Evolutionary conservation across 2,888 invertebrate genomes (phyloP).

Genomic region (Macrosiphum euphorbiae): DNA sequence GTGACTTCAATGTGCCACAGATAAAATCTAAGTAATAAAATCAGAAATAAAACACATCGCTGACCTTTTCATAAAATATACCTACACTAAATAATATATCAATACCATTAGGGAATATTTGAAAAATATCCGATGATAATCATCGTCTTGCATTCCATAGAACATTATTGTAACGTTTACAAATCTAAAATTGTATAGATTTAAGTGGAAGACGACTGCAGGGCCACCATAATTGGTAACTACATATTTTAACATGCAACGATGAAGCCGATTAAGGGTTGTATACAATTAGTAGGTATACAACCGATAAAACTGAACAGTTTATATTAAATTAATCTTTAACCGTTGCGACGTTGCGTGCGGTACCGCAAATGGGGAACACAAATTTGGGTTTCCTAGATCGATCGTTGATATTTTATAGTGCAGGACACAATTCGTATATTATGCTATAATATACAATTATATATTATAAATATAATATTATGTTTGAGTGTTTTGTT

Average conservation of each 20-base stretch:
- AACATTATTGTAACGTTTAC: neutral
- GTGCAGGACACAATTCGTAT: neutral
- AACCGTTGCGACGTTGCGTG: neutral
- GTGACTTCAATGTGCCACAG: neutral
- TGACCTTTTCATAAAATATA: neutral
- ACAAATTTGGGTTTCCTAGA: neutral
- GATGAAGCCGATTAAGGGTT: neutral
- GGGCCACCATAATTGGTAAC: neutral
- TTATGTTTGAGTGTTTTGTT: neutral
- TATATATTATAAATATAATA: neutral
- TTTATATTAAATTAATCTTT: neutral
- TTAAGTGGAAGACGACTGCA: neutral
- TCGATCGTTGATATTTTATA: neutral
- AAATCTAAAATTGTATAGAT: neutral
- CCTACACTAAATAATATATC: neutral
- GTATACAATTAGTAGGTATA: neutral
- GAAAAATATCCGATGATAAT: neutral
- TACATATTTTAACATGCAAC: neutral
- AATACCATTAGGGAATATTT: neutral
- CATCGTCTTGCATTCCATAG: neutral
- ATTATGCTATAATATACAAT: neutral
- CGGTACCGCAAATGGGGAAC: neutral
- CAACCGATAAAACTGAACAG: neutral
- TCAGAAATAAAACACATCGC: neutral
- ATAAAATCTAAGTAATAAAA: neutral